These are phyloP conservation scores for Chaenocephalus aceratus DNA, from an alignment of 2,113 vertebrate genomes.

Conservation along the genomic window DNA sequence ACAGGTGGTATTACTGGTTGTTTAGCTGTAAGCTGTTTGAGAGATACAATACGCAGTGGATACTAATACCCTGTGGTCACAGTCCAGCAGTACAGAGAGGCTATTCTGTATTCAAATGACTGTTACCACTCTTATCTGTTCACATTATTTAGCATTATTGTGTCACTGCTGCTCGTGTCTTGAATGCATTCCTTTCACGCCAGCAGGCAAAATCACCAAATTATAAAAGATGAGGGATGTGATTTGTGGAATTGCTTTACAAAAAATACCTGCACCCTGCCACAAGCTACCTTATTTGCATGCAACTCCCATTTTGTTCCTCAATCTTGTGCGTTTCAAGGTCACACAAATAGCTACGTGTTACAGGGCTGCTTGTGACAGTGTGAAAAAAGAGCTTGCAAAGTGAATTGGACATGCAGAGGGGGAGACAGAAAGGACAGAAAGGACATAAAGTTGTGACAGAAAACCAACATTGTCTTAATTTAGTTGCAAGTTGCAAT, in stretches of 20 bases:
- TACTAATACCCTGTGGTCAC: conserved; percentile 13
- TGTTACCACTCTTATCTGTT: conserved; percentile 21
- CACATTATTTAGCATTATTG: conserved; percentile 11
- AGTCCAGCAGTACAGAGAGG: conserved; percentile 9
- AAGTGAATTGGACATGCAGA: conserved; percentile 36
- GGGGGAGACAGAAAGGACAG: neutral
- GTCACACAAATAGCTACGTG: conserved; percentile 36
- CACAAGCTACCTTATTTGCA: conserved; percentile 29
- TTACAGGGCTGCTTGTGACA: neutral
- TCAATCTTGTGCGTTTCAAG: conserved; percentile 38
- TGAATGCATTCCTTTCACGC: conserved; percentile 5
- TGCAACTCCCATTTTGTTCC: conserved; percentile 37
- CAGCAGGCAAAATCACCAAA: conserved; percentile 16
- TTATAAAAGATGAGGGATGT: conserved; percentile 8
- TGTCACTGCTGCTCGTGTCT: neutral
- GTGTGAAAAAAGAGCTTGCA: conserved; percentile 14
- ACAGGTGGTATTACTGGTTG: neutral
- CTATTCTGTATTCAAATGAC: conserved; percentile 21
- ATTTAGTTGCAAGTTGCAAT: conserved; percentile 18
- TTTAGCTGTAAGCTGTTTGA: conserved; percentile 4
- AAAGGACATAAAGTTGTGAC: neutral
- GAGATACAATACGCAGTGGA: neutral
- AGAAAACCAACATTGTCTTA: neutral
- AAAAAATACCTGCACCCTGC: conserved; percentile 12
- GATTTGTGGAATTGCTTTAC: conserved; percentile 4